These are phyloP conservation scores for Psittacula derbiana DNA, from an alignment of 2,797 vertebrate genomes.

Conservation along the genomic window DNA sequence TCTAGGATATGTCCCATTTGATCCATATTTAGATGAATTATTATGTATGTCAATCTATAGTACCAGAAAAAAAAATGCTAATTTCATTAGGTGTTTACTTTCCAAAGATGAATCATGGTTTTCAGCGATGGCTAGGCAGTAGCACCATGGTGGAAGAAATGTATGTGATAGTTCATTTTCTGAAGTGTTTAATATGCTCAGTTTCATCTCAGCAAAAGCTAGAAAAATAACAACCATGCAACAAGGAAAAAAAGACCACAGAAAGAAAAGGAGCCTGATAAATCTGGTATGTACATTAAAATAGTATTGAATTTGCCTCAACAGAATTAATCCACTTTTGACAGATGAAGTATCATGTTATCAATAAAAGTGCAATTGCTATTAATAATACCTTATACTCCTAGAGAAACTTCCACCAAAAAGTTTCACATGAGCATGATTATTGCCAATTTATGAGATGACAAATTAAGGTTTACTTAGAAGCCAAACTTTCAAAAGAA, in stretches of 20 bases:
- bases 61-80: not conserved
- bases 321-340: not conserved
- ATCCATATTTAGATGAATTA: conserved; percentile 3
- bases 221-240: not conserved
- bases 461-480: not conserved
- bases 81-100: conserved; percentile 12
- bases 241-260: not conserved
- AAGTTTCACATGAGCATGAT: not conserved
- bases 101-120: not conserved
- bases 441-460: not conserved
- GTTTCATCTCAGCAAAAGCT: not conserved
- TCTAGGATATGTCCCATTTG: not conserved
- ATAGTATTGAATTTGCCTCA: not conserved
- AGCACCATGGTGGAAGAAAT: not conserved
- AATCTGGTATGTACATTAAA: not conserved
- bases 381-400: not conserved
- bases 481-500: not conserved
- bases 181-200: not conserved
- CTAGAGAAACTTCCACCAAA: not conserved
- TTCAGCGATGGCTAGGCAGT: not conserved
- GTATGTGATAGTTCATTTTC: not conserved
- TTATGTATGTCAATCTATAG: not conserved
- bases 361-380: not conserved
- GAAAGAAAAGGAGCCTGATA: not conserved
- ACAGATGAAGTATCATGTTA: not conserved